Percentiles rank a stretch among this genome's conserved stretches.
Conservation (phyloP, 1,140 invertebrate species). For the Drosophila jambulina region DNA sequence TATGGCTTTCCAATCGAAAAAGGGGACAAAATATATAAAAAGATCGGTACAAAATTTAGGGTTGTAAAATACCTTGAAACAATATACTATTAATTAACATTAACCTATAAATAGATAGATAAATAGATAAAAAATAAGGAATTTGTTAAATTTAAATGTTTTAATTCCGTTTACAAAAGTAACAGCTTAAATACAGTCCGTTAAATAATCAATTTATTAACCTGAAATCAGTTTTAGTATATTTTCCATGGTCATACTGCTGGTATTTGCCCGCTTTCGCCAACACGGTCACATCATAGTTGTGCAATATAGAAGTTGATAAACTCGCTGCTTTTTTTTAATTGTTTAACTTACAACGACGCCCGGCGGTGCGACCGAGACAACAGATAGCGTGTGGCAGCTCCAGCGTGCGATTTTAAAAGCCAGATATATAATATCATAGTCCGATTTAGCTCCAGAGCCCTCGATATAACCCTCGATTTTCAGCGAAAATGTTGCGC, state of each 20-base stretch:
- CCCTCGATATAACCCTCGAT: slow-evolving; percentile 13
- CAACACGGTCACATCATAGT: slow-evolving; percentile 8
- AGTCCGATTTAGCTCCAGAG: slow-evolving; percentile 22
- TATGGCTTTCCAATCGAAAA: neutral
- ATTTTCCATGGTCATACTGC: neutral
- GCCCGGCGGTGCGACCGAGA: slow-evolving; percentile 46
- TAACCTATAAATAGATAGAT: neutral
- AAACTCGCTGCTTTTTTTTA: slow-evolving; percentile 44
- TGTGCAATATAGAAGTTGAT: slow-evolving; percentile 46
- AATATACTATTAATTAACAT: neutral
- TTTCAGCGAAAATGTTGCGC: slow-evolving; percentile 74
- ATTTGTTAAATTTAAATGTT: too few species aligned
- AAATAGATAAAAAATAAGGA: neutral
- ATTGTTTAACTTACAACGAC: slow-evolving; percentile 53
- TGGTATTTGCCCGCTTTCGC: neutral
- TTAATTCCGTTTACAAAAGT: neutral
- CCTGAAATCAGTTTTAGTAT: neutral
- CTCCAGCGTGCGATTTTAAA: slow-evolving; percentile 11
- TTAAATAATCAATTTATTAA: neutral
- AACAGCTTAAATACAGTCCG: neutral
- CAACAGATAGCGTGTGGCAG: slow-evolving; percentile 17
- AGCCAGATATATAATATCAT: slow-evolving; percentile 12
- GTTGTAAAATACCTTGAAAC: neutral
- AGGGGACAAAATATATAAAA: neutral
- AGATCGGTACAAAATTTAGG: neutral